Base-by-base conservation (phyloP, 2,888 invertebrate species). In the Lasioglossum morio region DNA sequence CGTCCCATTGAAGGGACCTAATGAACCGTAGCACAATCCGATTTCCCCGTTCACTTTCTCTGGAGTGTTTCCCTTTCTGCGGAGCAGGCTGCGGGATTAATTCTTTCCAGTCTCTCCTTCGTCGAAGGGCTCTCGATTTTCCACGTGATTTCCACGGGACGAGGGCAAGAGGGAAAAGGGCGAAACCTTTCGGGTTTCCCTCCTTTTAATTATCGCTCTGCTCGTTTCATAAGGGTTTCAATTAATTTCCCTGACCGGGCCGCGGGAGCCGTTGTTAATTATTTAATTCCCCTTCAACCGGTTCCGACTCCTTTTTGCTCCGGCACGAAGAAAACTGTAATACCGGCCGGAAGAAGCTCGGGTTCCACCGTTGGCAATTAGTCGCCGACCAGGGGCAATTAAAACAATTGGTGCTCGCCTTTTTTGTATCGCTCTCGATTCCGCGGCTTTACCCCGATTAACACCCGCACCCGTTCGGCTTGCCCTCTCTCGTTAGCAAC, bases 91-190 rank as follows among this genome's bases (percentile, higher is more conserved):
- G 30, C 10, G 8, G 77, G 69, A 77, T 84, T 84, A 84, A 84
- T 84, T 77, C 84, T 60, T 77, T 69, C 46, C 30, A 53, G 72
- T 63, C 57, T 57, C 57, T 69, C 19, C 43, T 34, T 19, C 72
- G 53, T 16, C 23, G 46, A 48, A 83, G 76, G 72, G 53, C 76
- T 48, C 83, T 77, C 84, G 72, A 83, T 83, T 84, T 83, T 84
- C 84, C 76, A 40, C 53, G 72, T 34, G 76, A 83, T 83, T 83
- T 77, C 76, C 60, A 48, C 57, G 10, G 66, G 34, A 27, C 14
- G 43, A 37, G 16, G n/a, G 23, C 37, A 30, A 30, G 19, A n/a
- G 69, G 69, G 34, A 40, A 19, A 60, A 53, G 69, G 43, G 30
- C 63, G 34, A 23, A 82, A 40, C 69, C n/a, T 72, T 84, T 53